These are phyloP conservation scores for Timema podura DNA, from an alignment of 2,888 invertebrate genomes.

Conservation along the genomic window DNA sequence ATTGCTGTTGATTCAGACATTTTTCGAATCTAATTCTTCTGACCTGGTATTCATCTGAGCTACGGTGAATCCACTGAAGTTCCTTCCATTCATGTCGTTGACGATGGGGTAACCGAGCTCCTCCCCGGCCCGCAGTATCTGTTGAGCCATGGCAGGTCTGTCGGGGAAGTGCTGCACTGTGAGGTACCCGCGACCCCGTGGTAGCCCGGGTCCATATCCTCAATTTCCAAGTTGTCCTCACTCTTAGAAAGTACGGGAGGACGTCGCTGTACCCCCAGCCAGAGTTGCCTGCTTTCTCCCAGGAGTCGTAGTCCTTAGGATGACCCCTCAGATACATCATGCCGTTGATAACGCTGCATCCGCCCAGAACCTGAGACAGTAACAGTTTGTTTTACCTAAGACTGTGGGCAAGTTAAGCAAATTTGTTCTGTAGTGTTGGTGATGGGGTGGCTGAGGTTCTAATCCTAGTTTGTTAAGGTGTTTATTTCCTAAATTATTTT, in stretches of 20 bases:
- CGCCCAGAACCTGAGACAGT: constrained; percentile 51
- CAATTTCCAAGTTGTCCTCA: constrained; percentile 63
- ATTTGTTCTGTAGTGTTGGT: neutral
- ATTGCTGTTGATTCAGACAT: too few relatives aligned
- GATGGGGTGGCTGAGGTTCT: too few relatives aligned
- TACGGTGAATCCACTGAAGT: constrained; percentile 59
- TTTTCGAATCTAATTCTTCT: too few relatives aligned
- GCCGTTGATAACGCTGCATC: constrained; percentile 66
- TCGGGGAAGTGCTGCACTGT: constrained; percentile 60
- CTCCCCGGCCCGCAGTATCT: constrained; percentile 57
- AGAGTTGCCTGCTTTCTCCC: constrained; percentile 66
- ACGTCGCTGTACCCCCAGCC: constrained; percentile 80
- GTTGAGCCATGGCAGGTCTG: constrained; percentile 58
- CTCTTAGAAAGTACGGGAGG: constrained; percentile 67
- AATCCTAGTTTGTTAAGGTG: too few relatives aligned
- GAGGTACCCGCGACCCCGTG: constrained; percentile 59
- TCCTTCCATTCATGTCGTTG: constrained; percentile 61
- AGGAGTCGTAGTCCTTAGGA: constrained; percentile 68
- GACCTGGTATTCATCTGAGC: constrained; percentile 61
- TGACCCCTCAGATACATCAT: constrained; percentile 83
- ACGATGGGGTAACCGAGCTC: constrained; percentile 60
- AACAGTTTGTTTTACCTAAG: neutral
- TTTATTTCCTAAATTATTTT: too few relatives aligned
- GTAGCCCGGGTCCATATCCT: constrained; percentile 54
- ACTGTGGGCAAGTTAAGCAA: too few relatives aligned